Evolutionary conservation across 2,797 vertebrate species (phyloP).

Genomic region (Platalea minor): DNA sequence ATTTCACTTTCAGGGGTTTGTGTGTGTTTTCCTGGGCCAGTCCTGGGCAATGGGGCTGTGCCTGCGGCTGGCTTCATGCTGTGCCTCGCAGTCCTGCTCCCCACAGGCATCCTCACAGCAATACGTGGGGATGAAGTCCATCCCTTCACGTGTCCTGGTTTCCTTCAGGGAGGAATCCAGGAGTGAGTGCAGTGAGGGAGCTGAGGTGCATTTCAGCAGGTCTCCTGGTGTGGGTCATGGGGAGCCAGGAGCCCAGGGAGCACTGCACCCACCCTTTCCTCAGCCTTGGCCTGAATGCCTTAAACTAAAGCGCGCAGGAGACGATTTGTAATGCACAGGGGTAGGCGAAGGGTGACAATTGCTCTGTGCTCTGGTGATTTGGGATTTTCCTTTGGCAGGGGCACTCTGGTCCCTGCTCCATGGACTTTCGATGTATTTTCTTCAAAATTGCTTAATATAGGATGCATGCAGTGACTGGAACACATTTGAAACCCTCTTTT

Average conservation of each 20-base stretch:
- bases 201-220: not conserved
- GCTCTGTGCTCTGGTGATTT: not conserved
- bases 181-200: not conserved
- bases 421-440: not conserved
- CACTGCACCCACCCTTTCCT: not conserved
- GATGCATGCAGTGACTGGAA: not conserved
- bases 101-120: not conserved
- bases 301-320: not conserved
- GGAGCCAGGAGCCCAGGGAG: not conserved
- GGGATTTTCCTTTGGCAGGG: not conserved
- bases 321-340: not conserved
- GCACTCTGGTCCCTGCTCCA: not conserved
- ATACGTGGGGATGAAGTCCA: rapidly evolving
- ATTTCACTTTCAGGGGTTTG: not conserved
- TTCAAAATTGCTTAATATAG: not conserved
- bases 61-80: not conserved
- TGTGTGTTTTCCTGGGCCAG: not conserved
- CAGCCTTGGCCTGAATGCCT: not conserved
- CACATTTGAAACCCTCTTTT: not conserved
- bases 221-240: not conserved
- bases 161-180: not conserved
- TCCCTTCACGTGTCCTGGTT: not conserved
- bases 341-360: not conserved
- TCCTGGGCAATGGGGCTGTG: not conserved
- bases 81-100: not conserved